Evolutionary conservation across 2,797 vertebrate genomes (phyloP), one percentile per base, ranked within the genome.

Genomic region (Semotilus atromaculatus): DNA sequence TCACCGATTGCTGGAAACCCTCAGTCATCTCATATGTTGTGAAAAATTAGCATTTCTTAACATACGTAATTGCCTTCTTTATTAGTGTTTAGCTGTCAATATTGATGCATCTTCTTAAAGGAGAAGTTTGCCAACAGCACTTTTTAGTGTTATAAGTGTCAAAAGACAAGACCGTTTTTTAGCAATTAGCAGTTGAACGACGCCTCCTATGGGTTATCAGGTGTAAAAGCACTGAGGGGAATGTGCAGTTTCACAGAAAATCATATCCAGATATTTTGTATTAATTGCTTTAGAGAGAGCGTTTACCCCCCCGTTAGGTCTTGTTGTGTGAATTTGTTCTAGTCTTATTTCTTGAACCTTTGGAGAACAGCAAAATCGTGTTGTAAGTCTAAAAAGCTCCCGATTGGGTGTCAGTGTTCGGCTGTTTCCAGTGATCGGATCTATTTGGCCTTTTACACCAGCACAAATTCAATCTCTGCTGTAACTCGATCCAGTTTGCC

Each of bases 381-480:
- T 80, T 67, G 48, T 60, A 81, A 58, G 68, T 31, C 7, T 40
- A 11, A 34, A 31, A 73, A 62, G 26, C 38, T 43, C 16, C 36
- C 6, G 9, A 11, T 40, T 58, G 51, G 23, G 51, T 70, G 48
- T 77, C 86, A 71, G 70, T 85, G 87, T 84, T 85, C 45, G 78
- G 78, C 85, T 64, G 70, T 81, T 88, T 43, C 58, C 81, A 81
- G 79, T 85, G 75, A 8, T 77, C 21, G 16, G 80, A 80, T 84
- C 48, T 3, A 19, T 88, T 73, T 34, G 80, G 40, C 64, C 48
- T 88, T 23, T 86, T 70, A 89, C 92, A 92, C 90, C 92, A 92
- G 92, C 93, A 91, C 86, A 90, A 90, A 87, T 84, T 86, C 64
- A 82, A 74, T 88, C 88, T 89, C 76, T 90, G 88, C 88, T 91